Conservation (phyloP, 2,797 vertebrate species). For the Diplodus sargus region DNA sequence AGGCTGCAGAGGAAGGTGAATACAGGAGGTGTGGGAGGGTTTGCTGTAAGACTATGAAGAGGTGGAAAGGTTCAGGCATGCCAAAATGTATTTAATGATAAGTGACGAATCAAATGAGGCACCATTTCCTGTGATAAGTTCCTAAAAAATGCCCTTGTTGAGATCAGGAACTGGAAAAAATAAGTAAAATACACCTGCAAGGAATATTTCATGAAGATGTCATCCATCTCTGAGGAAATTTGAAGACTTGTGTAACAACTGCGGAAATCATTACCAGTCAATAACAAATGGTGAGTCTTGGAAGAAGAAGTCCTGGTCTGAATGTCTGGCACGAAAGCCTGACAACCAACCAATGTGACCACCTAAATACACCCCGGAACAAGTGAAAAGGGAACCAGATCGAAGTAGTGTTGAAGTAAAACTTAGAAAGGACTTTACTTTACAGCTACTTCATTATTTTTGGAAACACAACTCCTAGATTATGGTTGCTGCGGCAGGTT, state of each 20-base stretch:
- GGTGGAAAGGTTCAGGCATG: neutral
- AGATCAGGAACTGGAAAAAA: neutral
- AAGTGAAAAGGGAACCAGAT: neutral
- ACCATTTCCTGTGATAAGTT: neutral
- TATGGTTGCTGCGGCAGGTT: neutral
- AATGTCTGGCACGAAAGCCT: neutral
- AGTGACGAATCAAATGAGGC: slow-evolving; percentile 15
- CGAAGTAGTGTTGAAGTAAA: neutral
- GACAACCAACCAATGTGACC: neutral
- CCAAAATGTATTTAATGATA: slow-evolving; percentile 13
- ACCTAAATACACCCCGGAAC: neutral
- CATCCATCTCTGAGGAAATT: neutral
- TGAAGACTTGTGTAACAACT: slow-evolving; percentile 15
- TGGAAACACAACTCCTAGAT: neutral
- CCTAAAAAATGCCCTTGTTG: neutral
- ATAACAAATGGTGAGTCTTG: slow-evolving; percentile 12
- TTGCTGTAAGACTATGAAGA: slow-evolving; percentile 12
- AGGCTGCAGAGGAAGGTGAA: slow-evolving; percentile 31
- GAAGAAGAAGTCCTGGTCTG: neutral
- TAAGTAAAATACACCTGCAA: neutral
- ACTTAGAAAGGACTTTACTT: neutral
- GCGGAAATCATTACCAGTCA: neutral
- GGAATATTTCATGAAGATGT: neutral
- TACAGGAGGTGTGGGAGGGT: neutral
- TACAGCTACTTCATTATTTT: neutral